Evolutionary conservation across 1,140 invertebrate genomes (phyloP), one percentile per base, ranked within the genome.

Genomic region (Temnothorax curvispinosus): DNA sequence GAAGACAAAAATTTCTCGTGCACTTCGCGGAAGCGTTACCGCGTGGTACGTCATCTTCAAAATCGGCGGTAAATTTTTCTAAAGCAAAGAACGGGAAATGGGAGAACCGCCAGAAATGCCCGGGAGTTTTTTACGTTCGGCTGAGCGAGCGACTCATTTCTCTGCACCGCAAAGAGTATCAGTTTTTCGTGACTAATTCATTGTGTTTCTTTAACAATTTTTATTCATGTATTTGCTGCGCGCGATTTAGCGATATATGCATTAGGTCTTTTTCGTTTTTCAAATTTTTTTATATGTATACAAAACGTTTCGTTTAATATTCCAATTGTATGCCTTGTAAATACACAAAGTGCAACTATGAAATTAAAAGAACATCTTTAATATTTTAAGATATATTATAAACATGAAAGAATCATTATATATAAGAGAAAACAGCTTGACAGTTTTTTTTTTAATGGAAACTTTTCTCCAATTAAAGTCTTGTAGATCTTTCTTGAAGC

Each of bases 1-100:
- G 32, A 60, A 84, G 69, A 84, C 80, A 84, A 84, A 75, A 84
- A 75, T 75, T 75, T 75, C 5, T n/a, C 80, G 18, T 72, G 64
- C 77, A 71, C 32, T 69, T 81, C 8, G 69, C 41, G 69, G 18
- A 58, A 44, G 41, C 80, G 18, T 74, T 74, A 60, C 38, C 27
- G 6, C 54, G 67, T 18, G 54, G 35, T 58, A 50, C 54, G 41
- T 84, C 80, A 75, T 60, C 32, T 60, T 62, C 41, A 41, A 84
- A 62, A 84, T 84, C 54, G 54, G 2, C 41, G 54, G 80, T 84
- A 75, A 84, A 84, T 84, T 75, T 84, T 84, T 13, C 41, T 62
- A 75, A 74, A 60, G 69, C 41, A 75, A 84, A 74, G 52, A 38
- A 50, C 4, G 32, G 56, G 9, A n/a, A 38, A 50, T 27, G 32